Percentiles rank a stretch among this genome's conserved stretches.
phyloP scores from a whole-genome alignment of 2,888 invertebrate genomes.

The Odontocolon sp. region DNA sequence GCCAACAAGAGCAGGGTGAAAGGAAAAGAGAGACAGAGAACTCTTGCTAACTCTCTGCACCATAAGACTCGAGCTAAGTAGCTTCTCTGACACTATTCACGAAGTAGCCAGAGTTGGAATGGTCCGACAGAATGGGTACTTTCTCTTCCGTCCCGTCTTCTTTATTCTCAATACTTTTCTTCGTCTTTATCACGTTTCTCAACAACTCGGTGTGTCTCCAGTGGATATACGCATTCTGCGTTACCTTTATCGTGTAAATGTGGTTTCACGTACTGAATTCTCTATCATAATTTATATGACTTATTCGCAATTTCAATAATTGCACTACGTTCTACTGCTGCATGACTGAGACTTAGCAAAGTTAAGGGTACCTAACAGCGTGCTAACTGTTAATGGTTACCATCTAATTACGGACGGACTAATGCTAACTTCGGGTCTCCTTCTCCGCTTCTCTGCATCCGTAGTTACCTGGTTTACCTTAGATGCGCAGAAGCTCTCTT shows the following conservation, averaged over 20 bases:
- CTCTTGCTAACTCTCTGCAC: slow-evolving; percentile 56
- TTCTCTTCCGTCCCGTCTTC: slow-evolving; percentile 48
- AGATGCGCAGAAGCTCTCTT: slow-evolving; percentile 9
- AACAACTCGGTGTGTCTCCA: slow-evolving; percentile 37
- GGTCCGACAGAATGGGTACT: slow-evolving; percentile 47
- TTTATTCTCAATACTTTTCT: slow-evolving; percentile 47
- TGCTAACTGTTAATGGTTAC: slow-evolving; percentile 69
- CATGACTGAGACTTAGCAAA: slow-evolving; percentile 1
- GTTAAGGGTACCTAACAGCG: slow-evolving; percentile 62
- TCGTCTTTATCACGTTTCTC: slow-evolving; percentile 37
- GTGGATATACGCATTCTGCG: slow-evolving; percentile 33
- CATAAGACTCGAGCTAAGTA: slow-evolving; percentile 62
- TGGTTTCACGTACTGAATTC: slow-evolving; percentile 57
- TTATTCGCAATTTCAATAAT: not conserved
- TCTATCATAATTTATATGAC: not conserved
- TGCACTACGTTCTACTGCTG: not conserved
- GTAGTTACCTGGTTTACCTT: slow-evolving; percentile 47
- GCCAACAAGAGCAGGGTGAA: slow-evolving; percentile 2
- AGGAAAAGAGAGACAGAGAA: slow-evolving; percentile 31
- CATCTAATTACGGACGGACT: slow-evolving; percentile 68
- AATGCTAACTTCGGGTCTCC: slow-evolving; percentile 58
- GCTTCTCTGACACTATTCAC: slow-evolving; percentile 48
- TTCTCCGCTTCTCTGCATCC: slow-evolving; percentile 41
- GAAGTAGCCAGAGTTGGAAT: slow-evolving; percentile 53
- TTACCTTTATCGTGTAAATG: slow-evolving; percentile 34